phyloP scores from a whole-genome alignment of 2,888 invertebrate genomes.

The Platycnemis pennipes region DNA sequence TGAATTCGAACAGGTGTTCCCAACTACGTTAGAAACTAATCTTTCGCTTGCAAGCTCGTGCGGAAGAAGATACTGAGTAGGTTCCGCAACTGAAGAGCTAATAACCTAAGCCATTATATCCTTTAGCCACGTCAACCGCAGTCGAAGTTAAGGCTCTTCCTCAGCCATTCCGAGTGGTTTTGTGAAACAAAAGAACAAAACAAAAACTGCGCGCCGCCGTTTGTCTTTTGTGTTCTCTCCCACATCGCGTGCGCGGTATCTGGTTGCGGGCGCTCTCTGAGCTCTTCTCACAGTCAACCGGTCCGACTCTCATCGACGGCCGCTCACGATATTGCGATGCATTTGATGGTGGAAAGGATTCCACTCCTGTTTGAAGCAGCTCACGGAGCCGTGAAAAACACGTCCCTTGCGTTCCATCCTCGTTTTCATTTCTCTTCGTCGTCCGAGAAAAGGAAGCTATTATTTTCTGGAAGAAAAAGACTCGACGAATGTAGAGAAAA shows the following conservation, averaged over 20 bases:
- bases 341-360: constrained; percentile 1
- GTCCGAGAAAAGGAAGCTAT: background rate
- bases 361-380: background rate
- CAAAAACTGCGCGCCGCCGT: no score
- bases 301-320: background rate
- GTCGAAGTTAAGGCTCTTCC: no score
- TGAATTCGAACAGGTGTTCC: no score
- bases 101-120: no score
- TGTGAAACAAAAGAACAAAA: no score
- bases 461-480: background rate
- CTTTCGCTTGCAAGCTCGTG: no score
- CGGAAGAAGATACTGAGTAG: no score
- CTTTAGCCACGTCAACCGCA: no score
- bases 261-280: background rate
- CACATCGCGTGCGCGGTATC: background rate
- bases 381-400: background rate
- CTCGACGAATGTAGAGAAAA: background rate
- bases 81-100: no score
- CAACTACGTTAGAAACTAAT: no score
- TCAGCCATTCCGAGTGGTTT: no score
- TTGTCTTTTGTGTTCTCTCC: no score
- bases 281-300: background rate
- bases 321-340: background rate
- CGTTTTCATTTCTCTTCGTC: background rate
- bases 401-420: background rate